Evolutionary conservation across 2,888 invertebrate species (phyloP).

Genomic region (Cheilosia pagana): DNA sequence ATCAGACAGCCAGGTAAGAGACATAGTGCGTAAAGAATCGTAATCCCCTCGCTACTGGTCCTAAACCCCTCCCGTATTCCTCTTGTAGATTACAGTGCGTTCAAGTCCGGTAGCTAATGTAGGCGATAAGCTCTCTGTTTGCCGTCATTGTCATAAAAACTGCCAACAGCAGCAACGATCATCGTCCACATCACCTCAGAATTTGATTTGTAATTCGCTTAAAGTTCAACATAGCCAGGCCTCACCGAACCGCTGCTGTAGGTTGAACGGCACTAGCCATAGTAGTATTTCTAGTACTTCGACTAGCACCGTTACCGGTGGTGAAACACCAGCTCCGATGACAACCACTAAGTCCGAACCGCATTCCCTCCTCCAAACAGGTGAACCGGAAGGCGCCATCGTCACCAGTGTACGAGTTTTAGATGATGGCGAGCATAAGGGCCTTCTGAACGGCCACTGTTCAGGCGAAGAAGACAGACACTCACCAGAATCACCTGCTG

Average conservation of each 20-base stretch:
- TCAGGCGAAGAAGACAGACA: conserved; percentile 54
- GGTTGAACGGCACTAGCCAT: conserved; percentile 78
- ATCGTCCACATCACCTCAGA: conserved; percentile 76
- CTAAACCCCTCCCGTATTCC: conserved; percentile 40
- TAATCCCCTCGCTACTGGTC: conserved; percentile 24
- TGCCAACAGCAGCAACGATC: conserved; percentile 83
- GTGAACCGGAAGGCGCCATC: conserved; percentile 76
- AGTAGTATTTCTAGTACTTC: conserved; percentile 81
- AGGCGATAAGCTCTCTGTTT: conserved; percentile 89
- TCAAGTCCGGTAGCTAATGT: conserved; percentile 88
- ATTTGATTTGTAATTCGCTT: conserved; percentile 81
- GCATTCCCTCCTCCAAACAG: conserved; percentile 56
- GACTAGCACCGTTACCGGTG: conserved; percentile 82
- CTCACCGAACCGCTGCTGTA: conserved; percentile 83
- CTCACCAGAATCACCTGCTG: conserved; percentile 75
- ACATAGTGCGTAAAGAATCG: conserved; percentile 35
- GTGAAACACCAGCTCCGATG: conserved; percentile 77
- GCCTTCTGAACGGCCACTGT: conserved; percentile 77
- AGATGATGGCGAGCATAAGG: conserved; percentile 77
- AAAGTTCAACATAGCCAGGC: conserved; percentile 84
- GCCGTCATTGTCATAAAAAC: conserved; percentile 91
- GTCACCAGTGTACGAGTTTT: conserved; percentile 80
- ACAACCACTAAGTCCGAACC: conserved; percentile 32
- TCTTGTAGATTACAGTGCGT: conserved; percentile 88
- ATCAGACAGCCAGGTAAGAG: conserved; percentile 89